Base-by-base conservation (phyloP, 2,888 invertebrate genomes). In the Drosophila limbata region DNA sequence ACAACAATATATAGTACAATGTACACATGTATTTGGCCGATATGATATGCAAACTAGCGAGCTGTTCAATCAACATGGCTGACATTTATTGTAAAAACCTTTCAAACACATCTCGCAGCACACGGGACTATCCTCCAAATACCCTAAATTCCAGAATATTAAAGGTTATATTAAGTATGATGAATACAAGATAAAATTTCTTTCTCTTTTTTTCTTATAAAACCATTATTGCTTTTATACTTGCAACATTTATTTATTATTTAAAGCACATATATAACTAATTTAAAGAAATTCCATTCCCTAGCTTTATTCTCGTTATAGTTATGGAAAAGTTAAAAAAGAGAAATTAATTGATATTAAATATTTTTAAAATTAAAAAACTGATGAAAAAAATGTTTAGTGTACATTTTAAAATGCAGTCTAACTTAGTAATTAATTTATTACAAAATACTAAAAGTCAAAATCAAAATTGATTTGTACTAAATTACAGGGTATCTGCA, bases 61-160 rank as follows among this genome's bases (percentile, higher is more conserved):
- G 65, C 67, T 59, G 63, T 81, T 86, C 81, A 80, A 84, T 83
- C 81, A 84, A 73, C 69, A 82, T 66, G 48, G 53, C 57, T 72
- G 67, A 72, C 76, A 81, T 79, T 74, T 74, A 68, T 65, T 69
- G 65, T 66, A 44, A 63, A 69, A 86, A 69, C 53, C 65, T 59
- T 79, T 79, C 62, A 63, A 73, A 53, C 69, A 69, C 76, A 68
- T 69, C 69, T 87, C 65, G 57, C 48, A 33, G 57, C 64, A 64
- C 53, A 75, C 48, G 62, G 25, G 56, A 48, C 45, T 70, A 65
- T 67, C 40, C 10, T 40, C n/a, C 15, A 21, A 13, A 60, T 73
- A 51, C 15, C 63, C n/a, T 31, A 4, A 13, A 4, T 19, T 40
- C 13, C 11, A 10, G 1, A 9, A 9, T n/a, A 31, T 48, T 3